A percentile compares a stretch with the other conserved stretches of the same genome.
These are phyloP conservation scores for Noctua comes DNA, from an alignment of 2,888 invertebrate genomes.

Conservation along the genomic window DNA sequence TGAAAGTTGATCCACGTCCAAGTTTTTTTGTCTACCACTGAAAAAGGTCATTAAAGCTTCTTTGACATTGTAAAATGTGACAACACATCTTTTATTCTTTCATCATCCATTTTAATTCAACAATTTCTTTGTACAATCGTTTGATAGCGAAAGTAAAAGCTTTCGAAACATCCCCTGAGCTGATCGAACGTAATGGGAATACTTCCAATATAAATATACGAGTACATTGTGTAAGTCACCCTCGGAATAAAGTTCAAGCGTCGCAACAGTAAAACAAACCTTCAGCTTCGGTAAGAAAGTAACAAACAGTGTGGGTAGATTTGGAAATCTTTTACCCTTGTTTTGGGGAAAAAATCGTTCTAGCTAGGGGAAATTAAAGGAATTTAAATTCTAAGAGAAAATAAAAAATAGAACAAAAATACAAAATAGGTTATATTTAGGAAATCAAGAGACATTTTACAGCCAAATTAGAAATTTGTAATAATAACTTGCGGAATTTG, in stretches of 20 bases:
- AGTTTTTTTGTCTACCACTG: slow-evolving; percentile 2
- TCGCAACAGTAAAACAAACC: slow-evolving; percentile 28
- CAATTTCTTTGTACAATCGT: slow-evolving; percentile 14
- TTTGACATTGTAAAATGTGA: slow-evolving; percentile 6
- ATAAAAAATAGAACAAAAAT: no score
- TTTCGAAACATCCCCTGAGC: slow-evolving; percentile 7
- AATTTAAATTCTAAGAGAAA: not conserved
- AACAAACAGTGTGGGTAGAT: not conserved
- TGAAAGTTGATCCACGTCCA: not conserved
- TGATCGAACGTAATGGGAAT: slow-evolving; percentile 16
- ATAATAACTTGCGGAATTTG: not conserved
- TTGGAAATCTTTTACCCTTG: not conserved
- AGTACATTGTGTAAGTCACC: slow-evolving; percentile 9
- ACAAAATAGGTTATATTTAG: not conserved
- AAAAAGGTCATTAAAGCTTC: slow-evolving; percentile 21
- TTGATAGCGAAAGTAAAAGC: slow-evolving; percentile 23
- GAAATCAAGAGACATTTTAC: not conserved
- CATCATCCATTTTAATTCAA: slow-evolving; percentile 11
- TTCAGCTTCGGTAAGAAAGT: slow-evolving; percentile 5
- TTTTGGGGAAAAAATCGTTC: not conserved
- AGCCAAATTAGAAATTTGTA: not conserved
- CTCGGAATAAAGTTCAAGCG: slow-evolving; percentile 37
- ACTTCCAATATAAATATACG: slow-evolving; percentile 25
- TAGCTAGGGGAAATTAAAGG: not conserved
- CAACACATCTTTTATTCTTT: slow-evolving; percentile 11